Evolutionary conservation across 2,797 vertebrate species (phyloP).

Genomic region (Pachyuromys duprasi): DNA sequence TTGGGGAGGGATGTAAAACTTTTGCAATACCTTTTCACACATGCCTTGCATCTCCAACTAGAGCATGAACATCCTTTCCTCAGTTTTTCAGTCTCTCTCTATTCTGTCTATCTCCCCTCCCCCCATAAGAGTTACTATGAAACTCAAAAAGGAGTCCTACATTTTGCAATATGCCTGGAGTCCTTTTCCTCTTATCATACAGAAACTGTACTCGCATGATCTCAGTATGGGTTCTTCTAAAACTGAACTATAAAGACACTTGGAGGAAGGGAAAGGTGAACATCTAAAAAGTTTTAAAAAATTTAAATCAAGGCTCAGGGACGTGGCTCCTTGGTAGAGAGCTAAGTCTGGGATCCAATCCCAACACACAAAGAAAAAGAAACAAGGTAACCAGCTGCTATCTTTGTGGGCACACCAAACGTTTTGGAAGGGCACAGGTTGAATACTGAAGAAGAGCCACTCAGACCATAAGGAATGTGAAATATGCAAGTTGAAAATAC

Average conservation of each 20-base stretch:
- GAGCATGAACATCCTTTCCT: not conserved
- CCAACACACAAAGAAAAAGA: not conserved
- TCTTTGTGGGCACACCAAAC: not conserved
- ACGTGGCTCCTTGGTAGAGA: not conserved
- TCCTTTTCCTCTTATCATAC: not conserved
- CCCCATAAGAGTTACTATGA: not conserved
- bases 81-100: not conserved
- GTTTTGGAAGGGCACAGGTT: not conserved
- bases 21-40: not conserved
- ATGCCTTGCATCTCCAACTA: not conserved
- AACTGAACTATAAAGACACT: not conserved
- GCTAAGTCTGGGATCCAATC: not conserved
- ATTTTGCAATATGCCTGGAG: not conserved
- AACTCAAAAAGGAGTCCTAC: not conserved
- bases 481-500: conserved; percentile 38
- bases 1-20: not conserved
- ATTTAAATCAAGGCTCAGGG: not conserved
- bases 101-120: not conserved
- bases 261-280: not conserved
- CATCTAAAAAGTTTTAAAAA: not conserved
- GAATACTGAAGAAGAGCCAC: not conserved
- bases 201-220: not conserved
- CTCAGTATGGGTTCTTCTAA: not conserved
- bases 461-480: conserved; percentile 18
- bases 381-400: not conserved